These are phyloP conservation scores for Uropetala carovei DNA, from an alignment of 2,888 invertebrate genomes.

Conservation along the genomic window DNA sequence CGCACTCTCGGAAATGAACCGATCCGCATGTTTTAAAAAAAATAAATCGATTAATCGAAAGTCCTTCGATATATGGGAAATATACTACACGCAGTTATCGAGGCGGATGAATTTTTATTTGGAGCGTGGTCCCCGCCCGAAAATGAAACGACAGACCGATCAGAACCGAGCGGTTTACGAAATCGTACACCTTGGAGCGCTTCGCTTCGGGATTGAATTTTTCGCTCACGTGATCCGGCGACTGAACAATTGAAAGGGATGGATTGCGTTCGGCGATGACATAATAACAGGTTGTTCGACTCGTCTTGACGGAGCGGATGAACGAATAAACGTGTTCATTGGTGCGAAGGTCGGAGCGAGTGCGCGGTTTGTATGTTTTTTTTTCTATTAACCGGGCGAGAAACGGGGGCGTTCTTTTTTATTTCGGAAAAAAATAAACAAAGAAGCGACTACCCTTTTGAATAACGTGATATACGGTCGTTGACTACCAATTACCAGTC, in stretches of 20 bases:
- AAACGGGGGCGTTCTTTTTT: no score
- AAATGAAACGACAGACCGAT: not conserved
- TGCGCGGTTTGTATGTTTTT: no score
- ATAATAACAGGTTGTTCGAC: not conserved
- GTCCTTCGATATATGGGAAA: no score
- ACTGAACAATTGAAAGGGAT: not conserved
- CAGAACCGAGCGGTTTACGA: not conserved
- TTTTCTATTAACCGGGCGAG: no score
- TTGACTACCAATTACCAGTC: no score
- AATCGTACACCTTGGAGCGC: not conserved
- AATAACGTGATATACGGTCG: no score
- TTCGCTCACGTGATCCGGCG: not conserved
- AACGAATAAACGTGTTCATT: not conserved
- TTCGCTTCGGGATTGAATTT: not conserved
- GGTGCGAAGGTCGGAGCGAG: not conserved
- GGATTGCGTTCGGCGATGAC: not conserved
- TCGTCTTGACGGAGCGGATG: not conserved
- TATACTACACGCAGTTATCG: no score
- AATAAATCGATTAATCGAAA: no score
- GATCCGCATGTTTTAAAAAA: no score
- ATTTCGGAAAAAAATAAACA: no score
- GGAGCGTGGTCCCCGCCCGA: not conserved
- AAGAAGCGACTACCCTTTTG: no score
- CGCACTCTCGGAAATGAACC: no score
- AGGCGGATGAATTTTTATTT: not conserved